Evolutionary conservation across 2,797 vertebrate genomes (phyloP), one percentile per base, ranked within the genome.

Genomic region (Pampus argenteus): DNA sequence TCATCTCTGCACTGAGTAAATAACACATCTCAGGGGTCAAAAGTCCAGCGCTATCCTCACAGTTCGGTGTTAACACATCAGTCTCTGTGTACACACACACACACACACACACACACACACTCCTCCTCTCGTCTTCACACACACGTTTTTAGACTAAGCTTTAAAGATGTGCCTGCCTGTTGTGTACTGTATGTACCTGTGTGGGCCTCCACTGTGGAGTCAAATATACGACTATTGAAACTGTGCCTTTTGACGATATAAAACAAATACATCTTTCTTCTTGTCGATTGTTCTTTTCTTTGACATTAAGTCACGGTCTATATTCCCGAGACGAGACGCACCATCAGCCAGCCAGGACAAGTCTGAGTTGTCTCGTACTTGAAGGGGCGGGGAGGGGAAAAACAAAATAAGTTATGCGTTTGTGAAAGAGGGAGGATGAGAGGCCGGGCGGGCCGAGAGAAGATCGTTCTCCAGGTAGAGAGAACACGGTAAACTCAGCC

Each of bases 401-500:
- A 75, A 52, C 36, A 18, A 45, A 57, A 81, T n/a, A 66, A 71
- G 58, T 34, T 18, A 63, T 76, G 65, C 62, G 48, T 83, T 83
- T 75, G 66, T 76, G 81, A 75, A 61, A 69, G 49, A 76, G 65
- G 67, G 17, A 28, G 18, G 51, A 56, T 66, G 74, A 62, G 60
- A 75, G 66, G 66, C 3, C 20, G 71, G 44, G 36, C 51, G 60
- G 75, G 66, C 68, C 18, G 38, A 63, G 76, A 75, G 71, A 75
- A 71, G 70, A 73, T 70, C 68, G 83, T 80, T 63, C 73, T 79
- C 61, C 85, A 86, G 82, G 81, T 86, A 79, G 81, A 83, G 38
- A 81, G 74, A 86, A 74, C 69, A 71, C 74, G 60, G 80, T 86
- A 87, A 90, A 88, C 88, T 85, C 80, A 71, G 65, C 50, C 77